Evolutionary conservation across 2,888 invertebrate genomes (phyloP), one percentile per base, ranked within the genome.

Genomic region (Parochlus steinenii): DNA sequence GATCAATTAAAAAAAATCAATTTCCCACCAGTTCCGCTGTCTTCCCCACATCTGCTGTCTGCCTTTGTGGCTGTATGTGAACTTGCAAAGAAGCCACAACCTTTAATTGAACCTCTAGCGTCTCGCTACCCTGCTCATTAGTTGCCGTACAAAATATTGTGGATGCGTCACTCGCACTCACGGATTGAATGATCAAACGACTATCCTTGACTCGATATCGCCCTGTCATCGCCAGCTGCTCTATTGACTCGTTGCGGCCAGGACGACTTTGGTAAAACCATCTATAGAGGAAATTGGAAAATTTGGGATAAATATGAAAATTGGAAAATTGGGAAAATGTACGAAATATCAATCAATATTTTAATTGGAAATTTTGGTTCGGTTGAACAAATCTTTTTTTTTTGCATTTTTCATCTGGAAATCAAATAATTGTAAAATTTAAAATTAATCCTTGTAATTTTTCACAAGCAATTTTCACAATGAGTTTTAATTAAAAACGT

Each of bases 21-120:
- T 22, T 8, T 22, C 53, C 56, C 54, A 66, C 82, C 58, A 92
- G 78, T 48, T 69, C 73, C 22, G 85, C 77, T 44, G 79, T 73
- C 48, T 78, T 74, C 23, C 83, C 85, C 35, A 79, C 69, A 58
- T 87, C 89, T 33, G 83, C 75, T 40, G 80, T 75, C 50, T 75
- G 65, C 39, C 69, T 61, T 49, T 71, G 69, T 38, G 79, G 81
- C 59, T 79, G 72, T 44, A 85, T 71, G 53, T 75, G 75, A 45
- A 75, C 79, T 43, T 75, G 70, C 46, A 85, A 64, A 17, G 80
- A 72, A 46, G 80, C 81, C 67, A 63, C 43, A 48, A 65, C 61
- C 12, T 61, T 58, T 38, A 68, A 47, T 43, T 64, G 59, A 25
- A 66, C 56, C 52, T 67, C 66, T 37, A 67, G 50, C 11, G 61